phyloP scores from a whole-genome alignment of 1,140 invertebrate species.

The Phymastichus coffea region DNA sequence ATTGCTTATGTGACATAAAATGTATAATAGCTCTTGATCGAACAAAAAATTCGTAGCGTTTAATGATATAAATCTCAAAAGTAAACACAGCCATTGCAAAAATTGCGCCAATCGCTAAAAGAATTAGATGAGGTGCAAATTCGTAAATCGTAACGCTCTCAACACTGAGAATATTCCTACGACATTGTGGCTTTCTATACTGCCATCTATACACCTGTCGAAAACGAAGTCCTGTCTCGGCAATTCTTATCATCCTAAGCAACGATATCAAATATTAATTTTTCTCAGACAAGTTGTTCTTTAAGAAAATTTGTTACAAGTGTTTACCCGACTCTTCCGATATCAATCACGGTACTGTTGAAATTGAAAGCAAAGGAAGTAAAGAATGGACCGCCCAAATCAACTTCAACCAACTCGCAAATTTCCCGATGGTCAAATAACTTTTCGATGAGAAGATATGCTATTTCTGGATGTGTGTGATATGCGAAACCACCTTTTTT shows the following conservation, averaged over 20 bases:
- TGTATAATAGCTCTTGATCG: too few species aligned
- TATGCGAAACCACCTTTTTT: slow-evolving; percentile 33
- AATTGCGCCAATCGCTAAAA: neutral
- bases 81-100: neutral
- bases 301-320: neutral
- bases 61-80: neutral
- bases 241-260: neutral
- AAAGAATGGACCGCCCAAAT: neutral
- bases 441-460: slow-evolving; percentile 33
- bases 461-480: slow-evolving; percentile 31
- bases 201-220: slow-evolving; percentile 36
- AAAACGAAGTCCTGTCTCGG: neutral
- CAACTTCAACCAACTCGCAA: slow-evolving; percentile 32
- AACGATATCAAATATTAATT: neutral
- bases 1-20: too few species aligned
- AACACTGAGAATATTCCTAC: slow-evolving; percentile 27
- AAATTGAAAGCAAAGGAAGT: neutral
- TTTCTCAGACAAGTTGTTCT: neutral
- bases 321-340: slow-evolving; percentile 15
- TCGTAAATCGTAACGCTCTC: slow-evolving; percentile 8
- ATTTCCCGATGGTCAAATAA: slow-evolving; percentile 32
- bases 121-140: neutral
- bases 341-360: slow-evolving; percentile 7
- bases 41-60: too few species aligned
- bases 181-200: slow-evolving; percentile 35